Evolutionary conservation across 2,113 vertebrate species (phyloP), one percentile per base, ranked within the genome.

Genomic region (Turnix velox): DNA sequence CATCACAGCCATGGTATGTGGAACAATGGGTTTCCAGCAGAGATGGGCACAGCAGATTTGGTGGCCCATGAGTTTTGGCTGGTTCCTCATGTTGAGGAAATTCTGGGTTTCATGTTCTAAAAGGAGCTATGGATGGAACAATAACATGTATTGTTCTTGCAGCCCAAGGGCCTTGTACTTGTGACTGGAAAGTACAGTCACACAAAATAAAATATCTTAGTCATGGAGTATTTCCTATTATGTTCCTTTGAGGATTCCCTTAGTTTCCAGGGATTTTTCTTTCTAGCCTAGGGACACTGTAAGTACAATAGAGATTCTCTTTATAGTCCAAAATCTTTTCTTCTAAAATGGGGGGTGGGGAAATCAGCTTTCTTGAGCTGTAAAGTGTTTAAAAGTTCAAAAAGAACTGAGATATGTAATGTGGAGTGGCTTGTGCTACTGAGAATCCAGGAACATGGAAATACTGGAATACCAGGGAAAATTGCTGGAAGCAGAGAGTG

Each of bases 231-330:
- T 67, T 92, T 90, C 59, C 40, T 48, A 19, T 86, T 80, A 55
- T 16, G 24, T 25, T 48, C 43, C 83, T 90, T 65, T 81, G 84
- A 84, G 90, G 51, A 85, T 88, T 95, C 68, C 43, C 61, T 84
- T 72, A 9, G 42, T 88, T 86, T 92, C 59, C 72, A 72, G 61
- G 33, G 72, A 51, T 75, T 88, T 88, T 84, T 86, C 72, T 86
- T 83, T 84, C 68, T 80, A 66, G 65, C 33, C 42, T 87, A 66
- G 23, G 87, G 92, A 77, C n/a, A 37, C 57, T 86, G 87, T 27
- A 55, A 46, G 43, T 95, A 84, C 57, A 92, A 84, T 6, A 23
- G 55, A 74, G 31, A 81, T 94, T 93, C 88, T 95, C 39, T 81
- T 71, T 37, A 52, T 13, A 52, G 79, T 30, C 51, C 6, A 1